phyloP scores from a whole-genome alignment of 2,797 vertebrate species.

The Mormyrus proboscirostris region DNA sequence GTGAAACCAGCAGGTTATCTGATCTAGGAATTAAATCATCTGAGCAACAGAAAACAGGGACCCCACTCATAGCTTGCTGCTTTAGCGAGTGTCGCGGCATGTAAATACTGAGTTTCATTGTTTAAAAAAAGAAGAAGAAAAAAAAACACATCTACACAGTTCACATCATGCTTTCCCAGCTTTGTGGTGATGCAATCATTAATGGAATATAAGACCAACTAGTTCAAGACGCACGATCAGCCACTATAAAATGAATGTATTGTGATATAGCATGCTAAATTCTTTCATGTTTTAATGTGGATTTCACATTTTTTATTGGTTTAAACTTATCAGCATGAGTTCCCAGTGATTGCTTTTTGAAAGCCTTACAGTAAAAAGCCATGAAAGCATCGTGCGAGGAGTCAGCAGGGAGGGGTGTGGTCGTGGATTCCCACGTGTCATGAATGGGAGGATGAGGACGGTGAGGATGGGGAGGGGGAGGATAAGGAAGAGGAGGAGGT shows the following conservation, averaged over 20 bases:
- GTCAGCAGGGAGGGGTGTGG: background rate
- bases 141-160: background rate
- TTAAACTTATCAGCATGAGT: background rate
- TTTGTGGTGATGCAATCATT: background rate
- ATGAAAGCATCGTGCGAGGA: background rate
- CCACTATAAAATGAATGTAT: background rate
- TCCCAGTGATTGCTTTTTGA: background rate
- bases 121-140: background rate
- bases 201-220: background rate
- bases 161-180: background rate
- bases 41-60: background rate
- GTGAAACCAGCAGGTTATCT: background rate
- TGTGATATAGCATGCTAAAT: background rate
- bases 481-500: background rate
- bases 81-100: constrained; percentile 15
- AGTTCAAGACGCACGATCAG: background rate
- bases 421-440: background rate
- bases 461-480: no score
- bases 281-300: background rate
- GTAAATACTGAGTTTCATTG: background rate
- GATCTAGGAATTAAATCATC: background rate
- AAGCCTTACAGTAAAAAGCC: background rate
- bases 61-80: constrained; percentile 21
- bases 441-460: background rate
- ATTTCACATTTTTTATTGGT: background rate